Base-by-base conservation (phyloP, 53 echinoderm and acorn worm genomes). In the Zoroaster sp. region DNA sequence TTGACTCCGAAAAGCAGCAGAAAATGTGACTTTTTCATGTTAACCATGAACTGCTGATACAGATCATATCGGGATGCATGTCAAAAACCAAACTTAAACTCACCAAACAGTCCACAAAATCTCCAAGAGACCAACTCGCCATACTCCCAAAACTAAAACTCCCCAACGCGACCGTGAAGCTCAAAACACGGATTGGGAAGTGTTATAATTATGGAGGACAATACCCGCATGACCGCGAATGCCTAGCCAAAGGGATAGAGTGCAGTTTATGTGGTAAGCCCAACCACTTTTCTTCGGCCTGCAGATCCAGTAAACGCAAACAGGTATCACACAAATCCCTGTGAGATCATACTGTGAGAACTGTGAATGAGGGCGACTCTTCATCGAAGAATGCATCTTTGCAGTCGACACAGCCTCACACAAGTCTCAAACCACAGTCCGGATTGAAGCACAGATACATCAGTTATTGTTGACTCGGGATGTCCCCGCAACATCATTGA, bases 11-110 rank as follows among this genome's bases (percentile, higher is more conserved):
- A 40, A 55, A 45, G 76, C 69, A 15, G 93, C 89, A 55, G 51
- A 35, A 23, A 90, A 66, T 91, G 91, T 88, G 68, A 94, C 85
- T 91, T 59, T 40, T 20, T 54, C 71, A 94, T 52, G 23, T 73
- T 69, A 78, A 92, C 11, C 54, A 87, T 47, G 89, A 94, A 81
- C 78, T 94, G 5, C 77, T 79, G 43, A 94, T 83, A 33, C 94
- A 94, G 72, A 68, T 94, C 52, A 86, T 88, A 42, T 78, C 71
- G 28, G 92, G 94, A 10, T 92, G 92, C 42, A 66, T 36, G 21
- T 83, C 81, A 21, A 69, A 72, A 30, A 73, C 18, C 45, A 44
- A 44, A 44, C 45, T 12, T 7, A 0, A 7, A 44, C 12, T 44
- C 45, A 44, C 8, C 0, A 44, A 35, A 40, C 32, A 71, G 72